phyloP scores from a whole-genome alignment of 2,113 vertebrate species.

The Arothron firmamentum region DNA sequence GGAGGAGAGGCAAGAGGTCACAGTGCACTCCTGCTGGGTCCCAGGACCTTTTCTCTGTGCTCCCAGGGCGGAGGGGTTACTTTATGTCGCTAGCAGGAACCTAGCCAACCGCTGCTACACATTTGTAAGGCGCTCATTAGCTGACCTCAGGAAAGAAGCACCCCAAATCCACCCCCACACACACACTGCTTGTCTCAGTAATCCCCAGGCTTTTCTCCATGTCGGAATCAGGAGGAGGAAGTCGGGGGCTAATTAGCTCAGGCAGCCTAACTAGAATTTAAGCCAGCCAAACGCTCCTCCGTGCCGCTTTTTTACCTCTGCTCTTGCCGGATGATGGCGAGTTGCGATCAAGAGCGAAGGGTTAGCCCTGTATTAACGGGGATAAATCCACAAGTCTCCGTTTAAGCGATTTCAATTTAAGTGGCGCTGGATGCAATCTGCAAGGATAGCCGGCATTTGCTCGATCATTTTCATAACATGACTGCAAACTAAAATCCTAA shows the following conservation, averaged over 20 bases:
- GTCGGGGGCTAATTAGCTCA: constrained; percentile 61
- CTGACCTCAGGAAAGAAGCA: constrained; percentile 28
- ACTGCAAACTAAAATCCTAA: neutral
- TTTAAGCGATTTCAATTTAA: no score
- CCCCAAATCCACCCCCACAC: constrained; percentile 1
- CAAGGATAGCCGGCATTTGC: neutral
- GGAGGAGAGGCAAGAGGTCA: constrained; percentile 34
- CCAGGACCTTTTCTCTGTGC: neutral
- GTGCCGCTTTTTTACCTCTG: constrained; percentile 9
- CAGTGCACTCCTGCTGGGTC: constrained; percentile 40
- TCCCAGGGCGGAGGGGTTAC: constrained; percentile 1
- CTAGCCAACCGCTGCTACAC: constrained; percentile 8
- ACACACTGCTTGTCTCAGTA: constrained; percentile 33
- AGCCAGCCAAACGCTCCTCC: constrained; percentile 36
- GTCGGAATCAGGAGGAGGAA: constrained; percentile 53
- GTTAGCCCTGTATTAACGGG: no score
- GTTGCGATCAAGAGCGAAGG: neutral
- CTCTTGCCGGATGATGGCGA: neutral
- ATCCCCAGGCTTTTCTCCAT: constrained; percentile 55
- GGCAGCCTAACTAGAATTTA: constrained; percentile 44
- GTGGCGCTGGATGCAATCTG: neutral
- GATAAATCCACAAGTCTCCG: no score
- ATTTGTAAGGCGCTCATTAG: constrained; percentile 38
- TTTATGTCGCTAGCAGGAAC: constrained; percentile 29
- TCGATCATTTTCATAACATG: neutral